phyloP scores from a whole-genome alignment of 2,888 invertebrate genomes.

The Pogonocherus hispidulus region DNA sequence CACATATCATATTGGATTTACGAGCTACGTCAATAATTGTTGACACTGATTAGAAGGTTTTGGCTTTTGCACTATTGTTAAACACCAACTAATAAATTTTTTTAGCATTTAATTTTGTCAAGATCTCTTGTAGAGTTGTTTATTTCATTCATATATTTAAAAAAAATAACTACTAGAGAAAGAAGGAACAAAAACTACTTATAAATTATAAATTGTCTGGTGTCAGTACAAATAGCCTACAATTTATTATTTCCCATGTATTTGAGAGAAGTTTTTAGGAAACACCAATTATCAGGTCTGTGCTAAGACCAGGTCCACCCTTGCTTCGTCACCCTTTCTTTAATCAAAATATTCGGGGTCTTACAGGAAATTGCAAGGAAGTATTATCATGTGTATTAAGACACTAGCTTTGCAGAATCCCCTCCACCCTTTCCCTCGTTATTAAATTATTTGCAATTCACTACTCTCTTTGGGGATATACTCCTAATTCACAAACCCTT shows the following conservation, averaged over 20 bases:
- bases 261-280: background rate
- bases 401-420: constrained; percentile 56
- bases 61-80: no score
- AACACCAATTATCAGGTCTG: constrained; percentile 6
- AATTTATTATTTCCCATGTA: background rate
- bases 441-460: constrained; percentile 62
- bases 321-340: constrained; percentile 52
- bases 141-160: no score
- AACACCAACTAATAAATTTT: no score
- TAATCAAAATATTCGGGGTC: constrained; percentile 55
- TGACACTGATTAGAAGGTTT: no score
- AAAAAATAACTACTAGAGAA: no score
- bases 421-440: constrained; percentile 55
- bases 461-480: constrained; percentile 50
- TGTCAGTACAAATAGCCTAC: background rate
- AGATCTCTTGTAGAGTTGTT: no score
- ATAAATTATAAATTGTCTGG: no score
- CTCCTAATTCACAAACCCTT: constrained; percentile 44
- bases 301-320: constrained; percentile 16
- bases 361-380: constrained; percentile 67
- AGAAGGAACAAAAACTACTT: no score
- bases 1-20: no score
- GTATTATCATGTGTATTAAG: constrained; percentile 67
- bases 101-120: no score
- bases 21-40: no score